phyloP scores from a whole-genome alignment of 2,113 vertebrate species.

The Poeciliopsis prolifica region DNA sequence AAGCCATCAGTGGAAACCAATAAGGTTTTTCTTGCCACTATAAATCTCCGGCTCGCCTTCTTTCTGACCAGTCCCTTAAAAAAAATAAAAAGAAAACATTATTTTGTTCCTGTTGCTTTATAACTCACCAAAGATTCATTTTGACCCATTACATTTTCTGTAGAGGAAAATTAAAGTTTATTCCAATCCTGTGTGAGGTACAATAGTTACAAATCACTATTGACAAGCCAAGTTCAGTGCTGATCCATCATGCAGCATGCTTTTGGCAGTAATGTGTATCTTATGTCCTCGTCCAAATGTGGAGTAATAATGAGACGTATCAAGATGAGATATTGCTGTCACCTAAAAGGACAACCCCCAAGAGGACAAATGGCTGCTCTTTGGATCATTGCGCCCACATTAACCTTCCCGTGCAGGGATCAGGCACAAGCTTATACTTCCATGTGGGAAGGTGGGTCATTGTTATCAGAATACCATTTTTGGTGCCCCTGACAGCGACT shows the following conservation, averaged over 20 bases:
- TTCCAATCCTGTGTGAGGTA: neutral
- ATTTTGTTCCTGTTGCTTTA: conserved; percentile 4
- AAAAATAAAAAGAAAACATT: neutral
- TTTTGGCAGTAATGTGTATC: conserved; percentile 10
- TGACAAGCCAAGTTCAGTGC: conserved; percentile 6
- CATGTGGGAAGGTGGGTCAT: conserved; percentile 44
- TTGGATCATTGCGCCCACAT: conserved; percentile 51
- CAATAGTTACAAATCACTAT: too few species aligned
- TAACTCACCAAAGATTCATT: neutral
- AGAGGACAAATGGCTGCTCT: conserved; percentile 43
- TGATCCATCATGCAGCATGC: conserved; percentile 46
- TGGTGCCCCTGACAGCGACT: conserved; percentile 9
- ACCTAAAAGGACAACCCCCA: conserved; percentile 44
- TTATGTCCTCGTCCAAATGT: conserved; percentile 54
- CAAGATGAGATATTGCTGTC: conserved; percentile 66
- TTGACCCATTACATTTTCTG: neutral
- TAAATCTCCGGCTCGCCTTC: conserved; percentile 43
- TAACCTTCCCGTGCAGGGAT: conserved; percentile 64
- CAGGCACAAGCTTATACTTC: conserved; percentile 28
- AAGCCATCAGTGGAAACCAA: conserved; percentile 37
- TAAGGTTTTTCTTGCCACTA: conserved; percentile 25
- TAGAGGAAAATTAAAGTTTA: neutral
- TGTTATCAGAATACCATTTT: conserved; percentile 55
- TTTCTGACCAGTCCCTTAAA: neutral
- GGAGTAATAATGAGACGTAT: conserved; percentile 43